A percentile compares a stretch with the other conserved stretches of the same genome.
These are phyloP conservation scores for Stictonetta naevosa DNA, from an alignment of 2,113 vertebrate species.

Conservation along the genomic window DNA sequence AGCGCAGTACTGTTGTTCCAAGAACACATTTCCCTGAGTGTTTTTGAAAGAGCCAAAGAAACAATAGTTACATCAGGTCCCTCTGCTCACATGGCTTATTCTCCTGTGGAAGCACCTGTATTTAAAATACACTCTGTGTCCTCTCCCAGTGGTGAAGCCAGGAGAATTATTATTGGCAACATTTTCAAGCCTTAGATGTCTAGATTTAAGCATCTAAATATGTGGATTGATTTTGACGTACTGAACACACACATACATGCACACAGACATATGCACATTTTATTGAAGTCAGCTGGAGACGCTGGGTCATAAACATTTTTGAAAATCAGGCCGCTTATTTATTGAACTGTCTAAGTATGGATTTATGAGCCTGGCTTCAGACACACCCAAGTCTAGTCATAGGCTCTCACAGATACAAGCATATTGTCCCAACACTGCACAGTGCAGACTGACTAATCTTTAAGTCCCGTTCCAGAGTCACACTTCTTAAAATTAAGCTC, in stretches of 20 bases:
- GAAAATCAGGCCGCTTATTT: conserved; percentile 28
- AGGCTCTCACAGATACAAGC: not conserved
- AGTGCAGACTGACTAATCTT: not conserved
- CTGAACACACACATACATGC: not conserved
- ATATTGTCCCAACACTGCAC: not conserved
- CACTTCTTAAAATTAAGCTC: not conserved
- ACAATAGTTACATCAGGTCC: not conserved
- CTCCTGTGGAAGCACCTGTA: conserved; percentile 23
- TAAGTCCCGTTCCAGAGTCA: not conserved
- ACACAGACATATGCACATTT: not conserved
- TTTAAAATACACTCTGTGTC: not conserved
- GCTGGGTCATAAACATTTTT: conserved; percentile 11
- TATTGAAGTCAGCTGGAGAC: conserved; percentile 37
- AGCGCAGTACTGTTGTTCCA: not conserved
- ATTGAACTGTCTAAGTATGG: conserved; percentile 24
- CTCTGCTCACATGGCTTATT: not conserved
- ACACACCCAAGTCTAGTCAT: not conserved
- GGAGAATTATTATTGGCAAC: conserved; percentile 26
- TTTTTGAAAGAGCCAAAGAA: not conserved
- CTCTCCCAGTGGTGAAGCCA: not conserved
- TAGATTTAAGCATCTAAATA: conserved; percentile 47
- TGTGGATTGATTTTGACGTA: conserved; percentile 11
- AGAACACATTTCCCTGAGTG: not conserved
- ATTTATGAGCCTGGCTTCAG: conserved; percentile 16
- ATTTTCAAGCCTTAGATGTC: conserved; percentile 6